Base-by-base conservation (phyloP, 2,113 vertebrate species). In the Hippocampus mohnikei region DNA sequence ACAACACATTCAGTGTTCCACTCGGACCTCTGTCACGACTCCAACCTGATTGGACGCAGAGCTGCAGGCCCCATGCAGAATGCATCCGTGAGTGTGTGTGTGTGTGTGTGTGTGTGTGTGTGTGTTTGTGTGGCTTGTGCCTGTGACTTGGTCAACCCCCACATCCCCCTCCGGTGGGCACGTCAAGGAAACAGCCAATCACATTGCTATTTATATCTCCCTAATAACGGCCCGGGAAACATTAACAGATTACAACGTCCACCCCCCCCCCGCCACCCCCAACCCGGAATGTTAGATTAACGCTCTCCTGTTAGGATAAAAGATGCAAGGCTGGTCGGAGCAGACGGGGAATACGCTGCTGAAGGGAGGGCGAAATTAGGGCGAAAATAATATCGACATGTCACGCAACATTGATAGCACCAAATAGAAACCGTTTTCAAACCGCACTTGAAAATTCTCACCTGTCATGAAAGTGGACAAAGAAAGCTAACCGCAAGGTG, bases 231-330 rank as follows among this genome's bases (percentile, higher is more conserved):
- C 62, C 63, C 59, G 74, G 66, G 76, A 37, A 4, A 78, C 84
- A 89, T 86, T 81, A 88, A 87, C 83, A 85, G 83, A 88, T 89
- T 86, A 87, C 76, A 76, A 61, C 82, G 59, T 81, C 69, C 75
- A 74, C 81, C 79, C 78, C 74, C 77, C 74, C 27, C 52, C 13
- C 41, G 0, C 12, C 1, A 44, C 10, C 10, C 3, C 42, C 42
- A 44, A 44, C 13, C 5, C 4, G 60, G 79, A 62, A 82, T 55
- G 55, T 71, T 74, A 83, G 84, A 76, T 87, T 83, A 81, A 82
- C 66, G 23, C 69, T 77, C 78, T 56, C 79, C 81, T 80, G 77
- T 84, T 71, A 77, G 76, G 66, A 67, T 63, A 29, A 77, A 77
- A 73, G 61, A 64, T 65, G 56, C 58, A 73, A 41, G 56, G 12